Evolutionary conservation across 2,797 vertebrate genomes (phyloP), one percentile per base, ranked within the genome.

Genomic region (Clarias pachynema): DNA sequence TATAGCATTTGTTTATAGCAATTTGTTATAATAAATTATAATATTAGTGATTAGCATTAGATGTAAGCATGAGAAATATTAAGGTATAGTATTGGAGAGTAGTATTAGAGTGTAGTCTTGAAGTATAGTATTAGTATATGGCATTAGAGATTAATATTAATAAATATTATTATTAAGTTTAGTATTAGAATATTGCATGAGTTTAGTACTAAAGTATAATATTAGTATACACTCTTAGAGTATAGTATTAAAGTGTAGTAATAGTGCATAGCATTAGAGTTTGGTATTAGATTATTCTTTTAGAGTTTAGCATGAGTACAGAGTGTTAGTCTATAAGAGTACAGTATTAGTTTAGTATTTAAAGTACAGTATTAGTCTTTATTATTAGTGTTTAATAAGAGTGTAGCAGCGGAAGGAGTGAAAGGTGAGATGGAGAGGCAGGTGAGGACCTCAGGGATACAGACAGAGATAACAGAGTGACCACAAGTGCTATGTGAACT

Each of bases 341-440:
- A 24, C 8, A 62, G 60, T 24, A 62, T 62, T 59, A 22, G 15
- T 59, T 59, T 49, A 49, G 44, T 49, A 12, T 49, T 49, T 34
- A 34, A 6, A 68, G 12, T 65, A 65, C 1, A 70, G 20, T 40
- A 70, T 40, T 40, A 40, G 1, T 22, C 22, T 24, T 22, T 60
- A 24, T 22, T 2, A 24, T 60, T 60, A 60, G 20, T 22, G 20
- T 31, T 4, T 3, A 66, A 69, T 34, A 5, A 26, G 44, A 53
- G 44, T 44, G 59, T 37, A 24, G 53, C 5, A 3, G 14, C 5
- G 8, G n/a, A 26, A 70, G 34, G 68, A 40, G 93, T 92, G 92
- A 95, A 94, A 94, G 84, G 86, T 91, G 89, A 94, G 91, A 91
- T 93, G 91, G 90, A 91, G 87, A 94, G 92, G 91, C 92, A 95